These are phyloP conservation scores for Phalacrocorax aristotelis DNA, from an alignment of 2,113 vertebrate genomes.

Conservation along the genomic window DNA sequence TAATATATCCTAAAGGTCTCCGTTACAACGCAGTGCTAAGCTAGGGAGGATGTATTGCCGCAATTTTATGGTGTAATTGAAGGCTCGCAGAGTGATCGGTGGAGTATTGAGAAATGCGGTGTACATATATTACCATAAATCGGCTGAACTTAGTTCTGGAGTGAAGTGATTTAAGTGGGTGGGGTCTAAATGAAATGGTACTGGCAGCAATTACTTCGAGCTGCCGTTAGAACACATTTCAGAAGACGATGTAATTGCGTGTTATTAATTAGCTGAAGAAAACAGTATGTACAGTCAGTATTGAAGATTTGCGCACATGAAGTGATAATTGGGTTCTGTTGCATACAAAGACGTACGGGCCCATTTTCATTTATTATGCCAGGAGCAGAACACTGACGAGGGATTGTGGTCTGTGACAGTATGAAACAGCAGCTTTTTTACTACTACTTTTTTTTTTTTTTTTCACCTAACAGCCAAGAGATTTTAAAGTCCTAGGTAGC, in stretches of 20 bases:
- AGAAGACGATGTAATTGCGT: not conserved
- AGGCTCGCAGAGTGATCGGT: not conserved
- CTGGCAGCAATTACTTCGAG: not conserved
- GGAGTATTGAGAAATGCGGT: not conserved
- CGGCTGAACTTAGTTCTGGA: constrained; percentile 1
- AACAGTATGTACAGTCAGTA: not conserved
- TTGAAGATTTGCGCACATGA: not conserved
- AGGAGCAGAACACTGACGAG: not conserved
- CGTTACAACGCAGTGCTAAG: fast-evolving
- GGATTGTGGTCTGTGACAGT: not conserved
- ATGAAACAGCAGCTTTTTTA: not conserved
- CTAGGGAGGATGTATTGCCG: not conserved
- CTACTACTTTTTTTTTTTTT: not conserved
- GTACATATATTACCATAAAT: not conserved
- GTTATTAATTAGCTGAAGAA: not conserved
- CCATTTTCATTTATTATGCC: not conserved
- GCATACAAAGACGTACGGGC: not conserved
- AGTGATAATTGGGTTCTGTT: not conserved
- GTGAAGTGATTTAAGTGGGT: not conserved
- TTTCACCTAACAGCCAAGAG: fast-evolving
- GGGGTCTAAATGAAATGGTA: not conserved
- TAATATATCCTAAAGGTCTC: not conserved
- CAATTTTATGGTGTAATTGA: not conserved
- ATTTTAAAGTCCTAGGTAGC: not conserved
- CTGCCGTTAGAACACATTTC: not conserved